Evolutionary conservation across 2,797 vertebrate genomes (phyloP), one percentile per base, ranked within the genome.

Genomic region (Decapterus maruadsi): DNA sequence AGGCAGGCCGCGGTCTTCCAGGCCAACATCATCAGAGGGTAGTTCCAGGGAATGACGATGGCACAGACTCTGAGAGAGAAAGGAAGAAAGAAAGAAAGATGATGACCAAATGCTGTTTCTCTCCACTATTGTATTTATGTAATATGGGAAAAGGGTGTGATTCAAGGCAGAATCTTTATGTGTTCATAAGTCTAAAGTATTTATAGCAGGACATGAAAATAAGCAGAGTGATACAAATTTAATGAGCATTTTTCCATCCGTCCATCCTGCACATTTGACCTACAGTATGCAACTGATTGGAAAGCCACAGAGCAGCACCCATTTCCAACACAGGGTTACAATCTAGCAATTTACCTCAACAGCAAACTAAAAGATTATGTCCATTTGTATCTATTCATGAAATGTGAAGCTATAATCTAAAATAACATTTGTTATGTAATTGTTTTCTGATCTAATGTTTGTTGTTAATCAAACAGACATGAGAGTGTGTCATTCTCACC

Each of bases 41-140:
- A 97, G 90, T 97, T 97, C 96, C 96, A 97, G 1, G 96, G 96
- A 87, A 97, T 97, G 68, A 97, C 81, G 0, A 97, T 96, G 20
- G 92, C 96, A 73, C 96, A 97, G 46, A 97, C 96, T 29, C 96
- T 91, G 70, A 67, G 19, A 61, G 22, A 17, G 34, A 68, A 7
- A 11, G 4, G 8, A 36, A 36, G 5, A 36, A 36, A 36, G 34
- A 36, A 36, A 36, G 34, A 36, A 36, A 36, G 34, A 36, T 36
- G 34, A 36, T 7, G 34, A 36, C 34, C 6, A 8, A 36, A 36
- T 36, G 34, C 7, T 36, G 6, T 36, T 1, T 34, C 61, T 43
- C 13, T 42, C 12, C 9, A 50, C 50, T 34, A 11, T 42, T 56
- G 8, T 13, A 43, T 36, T 19, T 8, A 16, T 12, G 2, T 9